Percentiles rank a stretch among this genome's conserved stretches.
Evolutionary conservation across 2,113 vertebrate genomes (phyloP).

Genomic region (Oxyruncus cristatus): DNA sequence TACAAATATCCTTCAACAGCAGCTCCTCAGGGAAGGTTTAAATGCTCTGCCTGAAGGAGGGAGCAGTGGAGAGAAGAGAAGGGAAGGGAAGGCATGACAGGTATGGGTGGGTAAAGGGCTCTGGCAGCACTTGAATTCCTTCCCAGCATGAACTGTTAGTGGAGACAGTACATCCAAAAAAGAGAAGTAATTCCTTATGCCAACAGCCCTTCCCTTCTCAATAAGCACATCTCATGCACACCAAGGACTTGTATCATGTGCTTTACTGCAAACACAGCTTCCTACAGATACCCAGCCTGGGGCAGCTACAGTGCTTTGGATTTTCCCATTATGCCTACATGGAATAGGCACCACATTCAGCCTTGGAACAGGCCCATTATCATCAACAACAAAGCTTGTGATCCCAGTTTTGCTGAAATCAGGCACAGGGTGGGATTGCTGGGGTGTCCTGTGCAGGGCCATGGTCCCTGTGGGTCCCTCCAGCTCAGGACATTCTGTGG

Average conservation of each 20-base stretch:
- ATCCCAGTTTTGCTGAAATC: neutral
- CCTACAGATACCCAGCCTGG: neutral
- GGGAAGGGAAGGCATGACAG: neutral
- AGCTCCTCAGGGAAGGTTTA: neutral
- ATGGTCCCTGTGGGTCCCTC: neutral
- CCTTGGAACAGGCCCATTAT: too few relatives aligned
- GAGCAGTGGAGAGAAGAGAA: neutral
- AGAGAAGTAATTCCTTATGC: neutral
- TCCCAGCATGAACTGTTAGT: neutral
- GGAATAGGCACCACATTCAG: neutral
- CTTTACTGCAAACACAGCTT: neutral
- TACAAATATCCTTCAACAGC: neutral
- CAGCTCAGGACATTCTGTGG: neutral
- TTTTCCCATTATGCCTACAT: neutral
- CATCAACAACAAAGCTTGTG: neutral
- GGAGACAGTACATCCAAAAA: neutral
- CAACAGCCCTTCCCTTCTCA: neutral
- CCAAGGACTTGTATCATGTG: neutral
- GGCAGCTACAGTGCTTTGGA: neutral
- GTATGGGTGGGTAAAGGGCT: neutral
- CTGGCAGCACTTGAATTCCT: neutral
- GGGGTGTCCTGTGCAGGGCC: neutral
- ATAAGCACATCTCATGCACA: accelerated
- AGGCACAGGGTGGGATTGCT: neutral
- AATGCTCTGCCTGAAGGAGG: neutral